These are phyloP conservation scores for Mesocentrotus franciscanus DNA, from an alignment of 53 echinoderm and acorn worm genomes.

Conservation along the genomic window DNA sequence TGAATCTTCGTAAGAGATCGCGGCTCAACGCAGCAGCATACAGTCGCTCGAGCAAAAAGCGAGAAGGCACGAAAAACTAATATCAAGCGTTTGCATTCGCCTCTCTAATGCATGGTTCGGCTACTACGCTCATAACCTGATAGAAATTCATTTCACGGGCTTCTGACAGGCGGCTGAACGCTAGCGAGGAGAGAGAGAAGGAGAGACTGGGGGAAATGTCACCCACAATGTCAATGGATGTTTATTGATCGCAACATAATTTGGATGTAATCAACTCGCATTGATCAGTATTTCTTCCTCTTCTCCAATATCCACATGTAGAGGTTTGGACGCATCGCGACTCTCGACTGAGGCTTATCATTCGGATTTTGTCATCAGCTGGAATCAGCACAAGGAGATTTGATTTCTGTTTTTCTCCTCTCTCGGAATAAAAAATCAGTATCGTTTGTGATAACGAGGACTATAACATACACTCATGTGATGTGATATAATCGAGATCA, in stretches of 20 bases:
- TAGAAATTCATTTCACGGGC: conserved; percentile 20
- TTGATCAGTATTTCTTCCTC: conserved; percentile 34
- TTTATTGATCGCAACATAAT: conserved; percentile 59
- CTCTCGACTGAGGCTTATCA: not conserved
- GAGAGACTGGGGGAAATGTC: conserved; percentile 19
- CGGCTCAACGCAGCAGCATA: not conserved
- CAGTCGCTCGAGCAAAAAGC: not conserved
- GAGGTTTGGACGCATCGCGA: not conserved
- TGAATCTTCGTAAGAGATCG: not conserved
- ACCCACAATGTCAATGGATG: conserved; percentile 49
- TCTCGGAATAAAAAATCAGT: conserved; percentile 20
- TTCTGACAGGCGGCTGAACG: conserved; percentile 3
- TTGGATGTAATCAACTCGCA: conserved; percentile 51
- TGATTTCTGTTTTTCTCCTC: not conserved
- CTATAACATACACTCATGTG: not conserved
- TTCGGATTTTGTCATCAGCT: not conserved
- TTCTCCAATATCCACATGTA: not conserved
- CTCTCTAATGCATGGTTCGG: conserved; percentile 1
- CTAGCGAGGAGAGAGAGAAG: conserved; percentile 19
- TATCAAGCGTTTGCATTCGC: not conserved
- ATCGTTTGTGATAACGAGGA: not conserved
- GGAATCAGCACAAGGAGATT: not conserved
- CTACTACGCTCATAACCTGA: not conserved
- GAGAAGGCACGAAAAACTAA: not conserved
- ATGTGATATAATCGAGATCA: not conserved